phyloP scores from a whole-genome alignment of 2,113 vertebrate genomes.

The Pterocles gutturalis region DNA sequence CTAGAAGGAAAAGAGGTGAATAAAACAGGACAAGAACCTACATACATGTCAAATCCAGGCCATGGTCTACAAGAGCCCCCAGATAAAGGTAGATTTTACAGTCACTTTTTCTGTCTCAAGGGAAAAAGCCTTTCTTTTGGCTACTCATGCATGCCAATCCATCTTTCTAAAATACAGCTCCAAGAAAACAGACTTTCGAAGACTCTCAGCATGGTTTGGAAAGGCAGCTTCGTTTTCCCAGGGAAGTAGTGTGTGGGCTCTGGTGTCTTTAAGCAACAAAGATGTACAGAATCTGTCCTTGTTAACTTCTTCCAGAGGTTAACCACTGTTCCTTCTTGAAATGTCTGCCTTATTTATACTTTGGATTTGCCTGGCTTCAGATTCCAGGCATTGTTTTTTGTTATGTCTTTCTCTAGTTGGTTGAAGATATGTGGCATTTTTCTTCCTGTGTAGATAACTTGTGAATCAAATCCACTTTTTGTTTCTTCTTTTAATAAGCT shows the following conservation, averaged over 20 bases:
- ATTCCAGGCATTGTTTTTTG: neutral
- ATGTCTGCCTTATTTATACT: neutral
- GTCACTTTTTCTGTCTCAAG: neutral
- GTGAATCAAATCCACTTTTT: neutral
- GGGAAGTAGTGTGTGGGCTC: neutral
- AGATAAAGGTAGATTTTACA: neutral
- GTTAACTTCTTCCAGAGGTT: neutral
- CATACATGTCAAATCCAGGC: neutral
- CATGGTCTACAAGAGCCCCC: neutral
- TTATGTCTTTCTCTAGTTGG: neutral
- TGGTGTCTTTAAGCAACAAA: neutral
- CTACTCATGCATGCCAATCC: neutral
- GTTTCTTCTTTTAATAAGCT: neutral
- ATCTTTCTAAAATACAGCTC: neutral
- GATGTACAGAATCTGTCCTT: neutral
- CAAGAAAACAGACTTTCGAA: conserved; percentile 36
- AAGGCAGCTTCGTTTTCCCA: neutral
- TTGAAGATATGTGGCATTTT: neutral
- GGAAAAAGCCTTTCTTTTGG: neutral
- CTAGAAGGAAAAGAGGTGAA: neutral
- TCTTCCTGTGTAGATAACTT: neutral
- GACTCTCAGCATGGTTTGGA: conserved; percentile 10
- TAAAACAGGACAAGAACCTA: neutral
- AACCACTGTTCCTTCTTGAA: neutral
- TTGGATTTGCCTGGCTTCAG: neutral